Evolutionary conservation across 2,888 invertebrate genomes (phyloP).

Genomic region (Rhagophthalmus giganteus): DNA sequence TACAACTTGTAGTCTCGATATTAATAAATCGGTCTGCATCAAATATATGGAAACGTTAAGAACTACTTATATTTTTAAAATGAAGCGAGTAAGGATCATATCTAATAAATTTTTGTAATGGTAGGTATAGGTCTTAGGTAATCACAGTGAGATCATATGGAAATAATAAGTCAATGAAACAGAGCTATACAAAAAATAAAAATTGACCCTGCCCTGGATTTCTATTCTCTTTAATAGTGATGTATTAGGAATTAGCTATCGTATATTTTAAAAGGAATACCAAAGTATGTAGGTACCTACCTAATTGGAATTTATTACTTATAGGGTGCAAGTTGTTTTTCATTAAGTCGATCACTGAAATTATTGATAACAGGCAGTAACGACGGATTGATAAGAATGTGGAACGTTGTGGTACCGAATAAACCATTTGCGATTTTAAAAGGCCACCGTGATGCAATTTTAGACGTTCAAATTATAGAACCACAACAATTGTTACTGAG

Average conservation of each 20-base stretch:
- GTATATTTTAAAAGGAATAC: too few species aligned
- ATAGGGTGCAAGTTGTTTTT: constrained; percentile 65
- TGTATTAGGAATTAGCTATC: too few species aligned
- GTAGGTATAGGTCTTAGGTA: too few species aligned
- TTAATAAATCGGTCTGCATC: constrained; percentile 57
- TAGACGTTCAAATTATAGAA: constrained; percentile 61
- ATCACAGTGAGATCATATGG: too few species aligned
- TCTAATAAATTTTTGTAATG: neutral
- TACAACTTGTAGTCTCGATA: constrained; percentile 62
- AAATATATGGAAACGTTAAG: constrained; percentile 57
- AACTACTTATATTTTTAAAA: constrained; percentile 60
- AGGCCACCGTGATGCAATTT: constrained; percentile 52
- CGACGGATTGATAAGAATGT: constrained; percentile 61
- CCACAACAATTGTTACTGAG: constrained; percentile 58
- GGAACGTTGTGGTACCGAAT: constrained; percentile 58
- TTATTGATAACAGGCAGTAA: constrained; percentile 61
- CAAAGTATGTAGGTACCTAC: too few species aligned
- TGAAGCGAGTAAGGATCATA: constrained; percentile 55
- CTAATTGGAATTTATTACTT: constrained; percentile 28
- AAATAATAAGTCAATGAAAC: too few species aligned
- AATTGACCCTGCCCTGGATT: too few species aligned
- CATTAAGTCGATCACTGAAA: constrained; percentile 56
- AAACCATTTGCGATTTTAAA: constrained; percentile 50
- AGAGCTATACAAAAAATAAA: too few species aligned
- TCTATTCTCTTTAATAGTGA: too few species aligned